These are phyloP conservation scores for Mythimna pallens DNA, from an alignment of 2,888 invertebrate species.

Conservation along the genomic window DNA sequence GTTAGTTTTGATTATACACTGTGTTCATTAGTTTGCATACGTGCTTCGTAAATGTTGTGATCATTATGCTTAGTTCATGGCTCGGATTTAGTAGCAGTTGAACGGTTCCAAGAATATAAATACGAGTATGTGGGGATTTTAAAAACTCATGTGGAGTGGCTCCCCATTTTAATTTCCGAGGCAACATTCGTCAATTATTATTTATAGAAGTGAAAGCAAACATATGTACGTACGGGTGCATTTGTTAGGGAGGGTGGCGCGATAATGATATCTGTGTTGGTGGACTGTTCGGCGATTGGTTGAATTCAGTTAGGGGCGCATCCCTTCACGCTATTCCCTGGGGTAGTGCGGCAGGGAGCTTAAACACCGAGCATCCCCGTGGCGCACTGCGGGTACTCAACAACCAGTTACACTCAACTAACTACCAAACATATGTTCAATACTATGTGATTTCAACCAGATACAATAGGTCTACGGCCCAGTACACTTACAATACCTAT, in stretches of 20 bases:
- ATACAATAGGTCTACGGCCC: conserved; percentile 35
- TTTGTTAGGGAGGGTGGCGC: conserved; percentile 78
- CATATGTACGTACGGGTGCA: conserved; percentile 86
- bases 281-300: conserved; percentile 80
- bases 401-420: conserved; percentile 75
- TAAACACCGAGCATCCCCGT: conserved; percentile 70
- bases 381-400: conserved; percentile 82
- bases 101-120: conserved; percentile 24
- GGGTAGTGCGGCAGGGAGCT: conserved; percentile 63
- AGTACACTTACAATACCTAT: conserved; percentile 36
- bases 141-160: conserved; percentile 51
- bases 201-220: conserved; percentile 86
- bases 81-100: conserved; percentile 28
- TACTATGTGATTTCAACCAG: conserved; percentile 51
- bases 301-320: conserved; percentile 77
- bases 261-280: conserved; percentile 78
- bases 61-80: conserved; percentile 55
- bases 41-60: conserved; percentile 76
- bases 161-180: conserved; percentile 82
- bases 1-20: conserved; percentile 83
- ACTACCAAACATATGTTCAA: conserved; percentile 73
- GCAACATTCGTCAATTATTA: conserved; percentile 84
- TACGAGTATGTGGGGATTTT: conserved; percentile 21
- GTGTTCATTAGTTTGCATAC: conserved; percentile 84
- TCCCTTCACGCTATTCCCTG: conserved; percentile 77